A percentile compares a stretch with the other conserved stretches of the same genome.
Conservation (phyloP, 2,113 vertebrate species). For the Ophiodon elongatus region DNA sequence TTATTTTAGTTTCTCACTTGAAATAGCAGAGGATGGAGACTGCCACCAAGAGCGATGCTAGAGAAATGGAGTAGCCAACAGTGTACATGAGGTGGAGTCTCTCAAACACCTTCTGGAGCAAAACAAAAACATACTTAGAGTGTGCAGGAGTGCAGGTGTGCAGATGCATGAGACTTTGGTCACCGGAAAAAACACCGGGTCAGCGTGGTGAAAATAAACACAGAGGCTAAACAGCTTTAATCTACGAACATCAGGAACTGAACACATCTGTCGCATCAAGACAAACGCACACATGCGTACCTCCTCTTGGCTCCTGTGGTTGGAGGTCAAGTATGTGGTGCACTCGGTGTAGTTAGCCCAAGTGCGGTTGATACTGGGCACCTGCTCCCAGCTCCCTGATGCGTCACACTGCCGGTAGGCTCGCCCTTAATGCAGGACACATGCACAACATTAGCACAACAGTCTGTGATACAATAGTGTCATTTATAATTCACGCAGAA, state of each 20-base stretch:
- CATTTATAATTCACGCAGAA: neutral
- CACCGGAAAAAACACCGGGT: neutral
- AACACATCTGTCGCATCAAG: neutral
- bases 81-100: conserved; percentile 94
- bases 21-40: conserved; percentile 92
- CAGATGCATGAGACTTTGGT: neutral
- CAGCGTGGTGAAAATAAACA: neutral
- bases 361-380: conserved; percentile 88
- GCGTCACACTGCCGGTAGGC: conserved; percentile 89
- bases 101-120: conserved; percentile 88
- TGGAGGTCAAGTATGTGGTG: conserved; percentile 85
- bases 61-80: conserved; percentile 90
- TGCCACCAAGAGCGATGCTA: conserved; percentile 87
- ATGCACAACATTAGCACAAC: neutral
- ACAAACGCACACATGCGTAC: conserved; percentile 64
- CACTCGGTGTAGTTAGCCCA: conserved; percentile 96
- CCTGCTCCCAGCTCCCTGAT: conserved; percentile 88
- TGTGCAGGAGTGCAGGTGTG: neutral
- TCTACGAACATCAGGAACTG: neutral
- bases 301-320: conserved; percentile 85
- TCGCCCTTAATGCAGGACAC: conserved; percentile 75
- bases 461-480: neutral
- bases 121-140: conserved; percentile 33
- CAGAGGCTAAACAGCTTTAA: neutral
- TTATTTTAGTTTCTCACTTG: conserved; percentile 85